Evolutionary conservation across 2,888 invertebrate species (phyloP).

Genomic region (Didymodactylos carnosus): DNA sequence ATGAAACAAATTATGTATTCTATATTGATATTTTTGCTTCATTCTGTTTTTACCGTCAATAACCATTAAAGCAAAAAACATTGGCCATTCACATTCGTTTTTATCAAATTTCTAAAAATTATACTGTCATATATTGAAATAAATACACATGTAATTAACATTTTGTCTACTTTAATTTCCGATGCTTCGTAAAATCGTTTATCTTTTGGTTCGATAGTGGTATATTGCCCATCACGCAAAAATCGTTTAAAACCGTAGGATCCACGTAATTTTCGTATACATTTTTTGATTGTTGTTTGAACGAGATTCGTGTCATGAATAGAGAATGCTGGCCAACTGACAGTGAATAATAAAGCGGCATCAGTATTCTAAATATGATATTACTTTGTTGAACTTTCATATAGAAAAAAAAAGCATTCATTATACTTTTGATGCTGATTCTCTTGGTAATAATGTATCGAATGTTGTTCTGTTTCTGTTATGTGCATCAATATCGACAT

Average conservation of each 20-base stretch:
- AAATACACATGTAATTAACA: background rate
- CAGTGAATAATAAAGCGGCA: constrained; percentile 66
- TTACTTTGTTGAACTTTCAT: background rate
- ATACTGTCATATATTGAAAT: too few relatives aligned
- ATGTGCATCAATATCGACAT: constrained; percentile 92
- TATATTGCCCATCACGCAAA: constrained; percentile 72
- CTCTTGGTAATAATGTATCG: constrained; percentile 77
- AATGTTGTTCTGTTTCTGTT: constrained; percentile 95
- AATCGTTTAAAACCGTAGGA: constrained; percentile 84
- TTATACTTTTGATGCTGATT: constrained; percentile 82
- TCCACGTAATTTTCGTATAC: constrained; percentile 63
- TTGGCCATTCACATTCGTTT: constrained; percentile 96
- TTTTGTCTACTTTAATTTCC: background rate
- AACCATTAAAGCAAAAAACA: constrained; percentile 78
- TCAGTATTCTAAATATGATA: constrained; percentile 57
- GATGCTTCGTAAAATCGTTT: constrained; percentile 56
- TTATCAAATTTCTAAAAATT: constrained; percentile 92
- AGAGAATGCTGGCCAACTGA: constrained; percentile 92
- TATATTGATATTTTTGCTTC: background rate
- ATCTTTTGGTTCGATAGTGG: constrained; percentile 45
- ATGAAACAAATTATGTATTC: background rate
- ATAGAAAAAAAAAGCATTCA: background rate
- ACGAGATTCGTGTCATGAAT: constrained; percentile 84
- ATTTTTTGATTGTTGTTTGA: constrained; percentile 57
- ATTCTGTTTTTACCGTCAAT: constrained; percentile 58